Evolutionary conservation across 2,888 invertebrate species (phyloP).

Genomic region (Eurois occulta): DNA sequence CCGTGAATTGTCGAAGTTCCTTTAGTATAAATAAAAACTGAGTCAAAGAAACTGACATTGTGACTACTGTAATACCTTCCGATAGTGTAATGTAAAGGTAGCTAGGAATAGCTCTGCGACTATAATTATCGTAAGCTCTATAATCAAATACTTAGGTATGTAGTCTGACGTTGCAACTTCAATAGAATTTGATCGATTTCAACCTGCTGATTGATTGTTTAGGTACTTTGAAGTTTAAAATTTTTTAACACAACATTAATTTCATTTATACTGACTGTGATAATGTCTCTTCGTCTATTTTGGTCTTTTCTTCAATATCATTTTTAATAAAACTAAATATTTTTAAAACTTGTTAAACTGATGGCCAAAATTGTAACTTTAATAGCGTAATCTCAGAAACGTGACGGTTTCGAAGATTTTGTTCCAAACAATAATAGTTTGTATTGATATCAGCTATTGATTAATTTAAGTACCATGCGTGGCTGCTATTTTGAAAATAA

Average conservation of each 20-base stretch:
- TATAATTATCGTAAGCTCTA: constrained; percentile 15
- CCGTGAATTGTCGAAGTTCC: not conserved
- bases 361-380: not conserved
- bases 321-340: not conserved
- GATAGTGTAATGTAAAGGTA: not conserved
- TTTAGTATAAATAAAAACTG: not conserved
- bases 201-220: not conserved
- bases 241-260: not conserved
- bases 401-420: not conserved
- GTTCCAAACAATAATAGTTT: not conserved
- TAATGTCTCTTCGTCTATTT: no score
- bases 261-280: not conserved
- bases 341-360: not conserved
- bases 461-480: no score
- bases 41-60: not conserved
- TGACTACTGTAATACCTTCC: not conserved
- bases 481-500: not conserved
- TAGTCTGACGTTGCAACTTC: constrained; percentile 21
- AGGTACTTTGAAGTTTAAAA: not conserved
- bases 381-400: not conserved
- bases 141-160: constrained; percentile 12
- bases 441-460: not conserved
- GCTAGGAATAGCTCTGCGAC: not conserved
- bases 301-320: not conserved
- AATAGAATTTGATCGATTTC: constrained; percentile 19